phyloP scores from a whole-genome alignment of 2,888 invertebrate genomes.

The Choreutis nemorana region DNA sequence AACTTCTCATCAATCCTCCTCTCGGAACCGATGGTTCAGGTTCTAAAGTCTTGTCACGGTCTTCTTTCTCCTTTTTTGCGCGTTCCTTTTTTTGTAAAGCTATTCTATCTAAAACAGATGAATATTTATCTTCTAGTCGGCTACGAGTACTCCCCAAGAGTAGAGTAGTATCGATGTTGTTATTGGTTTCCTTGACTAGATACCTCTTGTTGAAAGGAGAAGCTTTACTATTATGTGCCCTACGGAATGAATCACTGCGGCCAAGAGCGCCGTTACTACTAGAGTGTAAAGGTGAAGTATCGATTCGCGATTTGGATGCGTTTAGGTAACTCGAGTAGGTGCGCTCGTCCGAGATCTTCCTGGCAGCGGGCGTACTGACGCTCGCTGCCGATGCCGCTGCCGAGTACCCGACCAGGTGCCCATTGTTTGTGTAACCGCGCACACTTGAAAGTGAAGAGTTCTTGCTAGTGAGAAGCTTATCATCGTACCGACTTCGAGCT shows the following conservation, averaged over 20 bases:
- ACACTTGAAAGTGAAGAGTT: conserved; percentile 41
- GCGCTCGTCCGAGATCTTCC: conserved; percentile 48
- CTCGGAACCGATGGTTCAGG: conserved; percentile 58
- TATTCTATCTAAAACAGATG: conserved; percentile 76
- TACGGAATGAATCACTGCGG: conserved; percentile 58
- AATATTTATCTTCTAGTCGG: conserved; percentile 81
- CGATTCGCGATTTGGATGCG: conserved; percentile 37
- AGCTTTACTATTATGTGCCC: conserved; percentile 49
- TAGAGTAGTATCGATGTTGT: conserved; percentile 43
- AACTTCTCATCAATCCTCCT: conserved; percentile 71
- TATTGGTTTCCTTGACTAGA: conserved; percentile 55
- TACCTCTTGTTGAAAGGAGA: conserved; percentile 51
- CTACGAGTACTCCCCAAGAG: conserved; percentile 68
- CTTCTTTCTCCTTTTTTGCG: conserved; percentile 55
- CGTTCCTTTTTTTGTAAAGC: conserved; percentile 67
- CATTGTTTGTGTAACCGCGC: conserved; percentile 51
- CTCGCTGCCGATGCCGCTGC: conserved; percentile 36
- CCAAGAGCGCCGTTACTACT: conserved; percentile 39
- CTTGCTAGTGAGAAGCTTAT: conserved; percentile 41
- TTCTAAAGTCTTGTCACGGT: conserved; percentile 76
- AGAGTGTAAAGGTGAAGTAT: conserved; percentile 48
- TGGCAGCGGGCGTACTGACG: conserved; percentile 21
- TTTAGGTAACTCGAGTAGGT: conserved; percentile 47
- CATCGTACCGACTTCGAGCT: conserved; percentile 45
- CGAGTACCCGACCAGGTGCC: conserved; percentile 47